A percentile compares a stretch with the other conserved stretches of the same genome.
Evolutionary conservation across 2,797 vertebrate species (phyloP).

Genomic region (Xenopus petersii): DNA sequence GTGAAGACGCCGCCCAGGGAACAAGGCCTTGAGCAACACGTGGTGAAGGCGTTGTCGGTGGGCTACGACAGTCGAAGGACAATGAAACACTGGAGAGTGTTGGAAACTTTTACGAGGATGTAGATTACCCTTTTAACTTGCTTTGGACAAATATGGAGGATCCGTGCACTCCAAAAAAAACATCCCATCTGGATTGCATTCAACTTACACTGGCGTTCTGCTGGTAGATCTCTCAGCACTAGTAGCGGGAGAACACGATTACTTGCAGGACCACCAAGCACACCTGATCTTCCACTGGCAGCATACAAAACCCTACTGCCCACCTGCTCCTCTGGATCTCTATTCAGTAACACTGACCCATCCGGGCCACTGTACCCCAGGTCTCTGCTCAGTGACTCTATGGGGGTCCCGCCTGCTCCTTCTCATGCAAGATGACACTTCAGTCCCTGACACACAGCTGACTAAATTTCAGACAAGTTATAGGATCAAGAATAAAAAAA

Average conservation of each 20-base stretch:
- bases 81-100: background rate
- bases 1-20: slow-evolving; percentile 3
- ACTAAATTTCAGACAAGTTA: slow-evolving; percentile 31
- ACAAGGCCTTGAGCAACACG: background rate
- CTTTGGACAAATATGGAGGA: background rate
- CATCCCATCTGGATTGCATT: background rate
- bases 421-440: slow-evolving; percentile 42
- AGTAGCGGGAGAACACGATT: background rate
- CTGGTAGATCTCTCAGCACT: background rate
- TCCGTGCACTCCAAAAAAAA: slow-evolving; percentile 6
- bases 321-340: background rate
- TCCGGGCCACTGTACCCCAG: slow-evolving; percentile 19
- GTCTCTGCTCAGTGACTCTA: slow-evolving; percentile 13
- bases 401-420: slow-evolving; percentile 36
- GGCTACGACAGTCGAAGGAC: slow-evolving; percentile 12
- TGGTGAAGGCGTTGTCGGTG: background rate
- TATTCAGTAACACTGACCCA: background rate
- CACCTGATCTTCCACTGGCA: background rate
- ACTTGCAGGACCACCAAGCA: background rate
- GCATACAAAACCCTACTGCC: background rate
- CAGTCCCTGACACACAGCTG: slow-evolving; percentile 34
- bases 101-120: background rate
- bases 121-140: background rate
- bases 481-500: slow-evolving; percentile 37
- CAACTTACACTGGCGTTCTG: background rate